A percentile compares a stretch with the other conserved stretches of the same genome.
Conservation (phyloP, 2,888 invertebrate genomes). For the Parnassius apollo region DNA sequence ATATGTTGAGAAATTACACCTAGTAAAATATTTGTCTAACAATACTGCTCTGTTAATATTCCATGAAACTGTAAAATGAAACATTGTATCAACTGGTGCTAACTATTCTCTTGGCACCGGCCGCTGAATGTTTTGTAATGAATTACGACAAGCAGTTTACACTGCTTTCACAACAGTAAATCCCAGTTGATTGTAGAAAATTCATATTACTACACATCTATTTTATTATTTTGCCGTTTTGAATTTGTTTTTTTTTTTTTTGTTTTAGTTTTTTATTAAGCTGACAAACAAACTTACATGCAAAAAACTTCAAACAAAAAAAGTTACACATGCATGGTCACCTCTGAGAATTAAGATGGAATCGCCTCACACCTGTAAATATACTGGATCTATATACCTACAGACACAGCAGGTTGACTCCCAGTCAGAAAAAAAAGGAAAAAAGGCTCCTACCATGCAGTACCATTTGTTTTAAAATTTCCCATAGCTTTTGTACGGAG, state of each 20-base stretch:
- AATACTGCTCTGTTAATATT: constrained; percentile 30
- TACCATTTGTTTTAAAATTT: neutral
- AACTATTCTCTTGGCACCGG: constrained; percentile 26
- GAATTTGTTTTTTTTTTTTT: no score
- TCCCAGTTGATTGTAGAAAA: constrained; percentile 14
- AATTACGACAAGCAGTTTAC: constrained; percentile 25
- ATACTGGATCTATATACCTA: no score
- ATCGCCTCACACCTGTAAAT: no score
- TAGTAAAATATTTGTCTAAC: constrained; percentile 24
- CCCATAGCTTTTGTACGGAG: neutral
- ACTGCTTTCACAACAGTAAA: constrained; percentile 17
- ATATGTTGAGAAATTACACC: constrained; percentile 1
- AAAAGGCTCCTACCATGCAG: no score
- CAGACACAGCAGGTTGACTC: no score
- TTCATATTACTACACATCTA: constrained; percentile 13
- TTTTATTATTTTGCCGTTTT: constrained; percentile 3
- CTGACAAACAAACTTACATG: no score
- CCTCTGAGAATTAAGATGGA: no score
- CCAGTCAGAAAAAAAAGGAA: no score
- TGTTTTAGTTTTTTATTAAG: no score
- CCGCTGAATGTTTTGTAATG: constrained; percentile 19
- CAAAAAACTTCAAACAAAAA: no score
- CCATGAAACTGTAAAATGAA: constrained; percentile 31
- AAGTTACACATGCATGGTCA: no score
- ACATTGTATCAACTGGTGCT: constrained; percentile 32